Percentiles rank a stretch among this genome's conserved stretches.
Evolutionary conservation across 2,888 invertebrate genomes (phyloP).

Genomic region (Lissocephala sabroskyi): DNA sequence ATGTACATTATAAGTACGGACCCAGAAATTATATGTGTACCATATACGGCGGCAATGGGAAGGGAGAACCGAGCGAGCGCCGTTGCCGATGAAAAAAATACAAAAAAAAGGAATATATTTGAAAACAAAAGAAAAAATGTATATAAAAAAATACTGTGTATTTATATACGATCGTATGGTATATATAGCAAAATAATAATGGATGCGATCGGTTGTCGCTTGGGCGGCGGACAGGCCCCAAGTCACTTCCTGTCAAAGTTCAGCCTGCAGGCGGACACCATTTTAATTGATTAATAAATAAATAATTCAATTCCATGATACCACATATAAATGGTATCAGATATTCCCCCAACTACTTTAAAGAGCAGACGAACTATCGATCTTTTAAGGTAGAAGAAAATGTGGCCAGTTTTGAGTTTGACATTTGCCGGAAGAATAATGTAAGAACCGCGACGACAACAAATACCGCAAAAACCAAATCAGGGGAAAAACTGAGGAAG

Average conservation of each 20-base stretch:
- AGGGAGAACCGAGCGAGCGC: no score
- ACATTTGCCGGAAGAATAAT: slow-evolving; percentile 42
- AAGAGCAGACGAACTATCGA: no score
- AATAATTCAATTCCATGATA: no score
- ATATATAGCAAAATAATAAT: not conserved
- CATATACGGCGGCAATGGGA: no score
- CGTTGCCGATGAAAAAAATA: no score
- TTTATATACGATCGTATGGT: not conserved
- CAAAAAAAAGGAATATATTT: slow-evolving; percentile 35
- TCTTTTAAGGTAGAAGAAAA: no score
- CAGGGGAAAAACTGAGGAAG: slow-evolving; percentile 5
- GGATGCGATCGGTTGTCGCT: slow-evolving; percentile 4
- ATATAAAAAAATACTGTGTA: not conserved
- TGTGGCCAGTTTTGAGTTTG: no score
- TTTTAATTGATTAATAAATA: no score
- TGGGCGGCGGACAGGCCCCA: no score
- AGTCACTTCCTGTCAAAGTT: slow-evolving; percentile 32
- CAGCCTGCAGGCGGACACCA: not conserved
- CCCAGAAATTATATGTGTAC: no score
- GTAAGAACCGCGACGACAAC: slow-evolving; percentile 47
- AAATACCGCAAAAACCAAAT: slow-evolving; percentile 51
- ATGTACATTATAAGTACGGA: slow-evolving; percentile 26
- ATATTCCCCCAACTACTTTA: no score
- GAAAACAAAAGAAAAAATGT: slow-evolving; percentile 52
- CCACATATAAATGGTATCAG: no score